Evolutionary conservation across 2,797 vertebrate species (phyloP).

Genomic region (Falco cherrug): DNA sequence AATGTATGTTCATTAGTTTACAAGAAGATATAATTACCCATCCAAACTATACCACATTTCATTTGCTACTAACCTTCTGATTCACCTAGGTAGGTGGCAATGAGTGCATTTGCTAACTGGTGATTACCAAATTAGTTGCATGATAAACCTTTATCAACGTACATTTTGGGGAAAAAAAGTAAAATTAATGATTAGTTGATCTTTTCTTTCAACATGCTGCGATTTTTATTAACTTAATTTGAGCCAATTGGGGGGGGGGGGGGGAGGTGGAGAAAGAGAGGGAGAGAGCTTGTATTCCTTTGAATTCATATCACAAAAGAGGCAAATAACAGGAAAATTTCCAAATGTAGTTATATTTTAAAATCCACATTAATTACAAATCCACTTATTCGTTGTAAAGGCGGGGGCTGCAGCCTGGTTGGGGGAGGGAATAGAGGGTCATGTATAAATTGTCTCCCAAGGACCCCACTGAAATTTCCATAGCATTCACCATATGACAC

Average conservation of each 20-base stretch:
- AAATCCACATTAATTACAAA: constrained; percentile 81
- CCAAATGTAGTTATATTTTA: constrained; percentile 61
- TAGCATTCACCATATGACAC: constrained; percentile 90
- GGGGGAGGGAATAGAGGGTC: constrained; percentile 46
- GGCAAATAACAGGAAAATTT: constrained; percentile 26
- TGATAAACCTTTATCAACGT: constrained; percentile 71
- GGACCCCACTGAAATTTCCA: constrained; percentile 83
- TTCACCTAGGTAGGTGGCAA: constrained; percentile 63
- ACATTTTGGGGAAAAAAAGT: constrained; percentile 55
- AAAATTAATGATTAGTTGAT: constrained; percentile 67
- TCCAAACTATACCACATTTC: constrained; percentile 43
- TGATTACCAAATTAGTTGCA: constrained; percentile 76
- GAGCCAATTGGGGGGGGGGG: constrained; percentile 38
- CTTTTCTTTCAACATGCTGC: constrained; percentile 57
- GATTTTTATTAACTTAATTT: constrained; percentile 72
- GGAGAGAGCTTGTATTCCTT: background rate
- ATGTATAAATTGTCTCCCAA: constrained; percentile 81
- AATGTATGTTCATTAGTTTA: constrained; percentile 62
- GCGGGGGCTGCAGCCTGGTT: constrained; percentile 44
- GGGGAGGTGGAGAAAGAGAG: background rate
- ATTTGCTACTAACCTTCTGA: constrained; percentile 65
- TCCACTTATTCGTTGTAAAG: constrained; percentile 69
- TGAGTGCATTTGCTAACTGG: constrained; percentile 61
- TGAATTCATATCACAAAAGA: constrained; percentile 40
- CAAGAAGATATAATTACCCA: constrained; percentile 69